phyloP scores from a whole-genome alignment of 2,113 vertebrate genomes.

The Ivindomyrus marchei region DNA sequence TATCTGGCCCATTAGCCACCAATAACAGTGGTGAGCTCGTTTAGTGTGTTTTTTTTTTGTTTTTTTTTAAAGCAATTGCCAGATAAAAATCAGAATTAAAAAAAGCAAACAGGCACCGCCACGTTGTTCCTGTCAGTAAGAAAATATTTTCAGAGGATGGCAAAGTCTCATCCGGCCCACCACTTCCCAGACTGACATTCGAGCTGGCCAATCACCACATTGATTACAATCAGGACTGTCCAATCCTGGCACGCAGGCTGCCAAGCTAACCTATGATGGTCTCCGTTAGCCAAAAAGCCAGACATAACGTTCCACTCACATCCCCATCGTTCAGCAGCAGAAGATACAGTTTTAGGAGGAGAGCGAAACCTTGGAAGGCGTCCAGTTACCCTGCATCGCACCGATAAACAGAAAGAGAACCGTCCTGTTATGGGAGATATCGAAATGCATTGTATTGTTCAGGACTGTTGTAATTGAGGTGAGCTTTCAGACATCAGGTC shows the following conservation, averaged over 20 bases:
- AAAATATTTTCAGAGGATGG: neutral
- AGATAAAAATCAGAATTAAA: neutral
- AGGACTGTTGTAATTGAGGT: conserved; percentile 23
- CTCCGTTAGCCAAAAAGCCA: neutral
- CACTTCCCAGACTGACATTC: neutral
- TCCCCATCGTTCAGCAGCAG: conserved; percentile 1
- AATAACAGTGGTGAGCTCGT: no score
- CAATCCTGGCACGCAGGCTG: neutral
- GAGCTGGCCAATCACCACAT: neutral
- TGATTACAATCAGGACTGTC: neutral
- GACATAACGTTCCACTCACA: neutral
- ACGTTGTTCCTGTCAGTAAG: neutral
- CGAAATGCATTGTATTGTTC: conserved; percentile 24
- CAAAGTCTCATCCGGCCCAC: no score
- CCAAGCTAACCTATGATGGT: neutral
- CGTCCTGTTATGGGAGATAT: conserved; percentile 27
- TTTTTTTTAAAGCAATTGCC: neutral
- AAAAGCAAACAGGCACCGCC: neutral
- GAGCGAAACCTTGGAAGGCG: conserved; percentile 24
- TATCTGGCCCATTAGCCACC: neutral
- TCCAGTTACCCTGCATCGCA: conserved; percentile 32
- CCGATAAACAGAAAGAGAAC: conserved; percentile 25
- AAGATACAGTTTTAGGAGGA: conserved; percentile 6
- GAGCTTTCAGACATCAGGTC: conserved; percentile 22
- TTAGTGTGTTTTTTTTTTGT: neutral